A percentile compares a stretch with the other conserved stretches of the same genome.
Evolutionary conservation across 1,140 invertebrate genomes (phyloP).

Genomic region (Vanessa atalanta): DNA sequence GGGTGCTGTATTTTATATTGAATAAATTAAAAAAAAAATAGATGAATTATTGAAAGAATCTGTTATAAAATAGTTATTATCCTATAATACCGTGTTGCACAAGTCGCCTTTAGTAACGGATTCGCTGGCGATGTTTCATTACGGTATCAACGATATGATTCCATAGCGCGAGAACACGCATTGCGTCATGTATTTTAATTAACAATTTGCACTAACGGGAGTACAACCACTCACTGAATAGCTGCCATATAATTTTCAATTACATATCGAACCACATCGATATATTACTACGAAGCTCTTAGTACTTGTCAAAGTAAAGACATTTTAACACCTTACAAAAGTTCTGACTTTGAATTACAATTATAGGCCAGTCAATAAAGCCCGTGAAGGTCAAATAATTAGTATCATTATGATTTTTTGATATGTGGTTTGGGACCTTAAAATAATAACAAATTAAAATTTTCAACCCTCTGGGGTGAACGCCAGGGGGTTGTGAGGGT

Average conservation of each 20-base stretch:
- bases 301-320: background rate
- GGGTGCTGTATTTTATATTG: too few relatives aligned
- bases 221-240: slow-evolving; percentile 6
- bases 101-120: background rate
- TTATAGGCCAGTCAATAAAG: too few relatives aligned
- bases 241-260: slow-evolving; percentile 12
- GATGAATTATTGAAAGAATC: too few relatives aligned
- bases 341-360: too few relatives aligned
- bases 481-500: too few relatives aligned
- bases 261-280: slow-evolving; percentile 5
- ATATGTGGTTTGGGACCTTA: too few relatives aligned
- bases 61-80: too few relatives aligned
- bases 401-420: too few relatives aligned
- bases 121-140: slow-evolving; percentile 1
- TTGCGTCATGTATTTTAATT: slow-evolving; percentile 26
- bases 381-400: too few relatives aligned
- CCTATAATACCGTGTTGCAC: background rate
- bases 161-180: slow-evolving; percentile 14
- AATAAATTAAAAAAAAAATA: too few relatives aligned
- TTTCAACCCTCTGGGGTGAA: too few relatives aligned
- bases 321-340: background rate
- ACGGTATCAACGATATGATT: slow-evolving; percentile 7
- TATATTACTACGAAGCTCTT: background rate
- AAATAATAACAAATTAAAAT: too few relatives aligned
- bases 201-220: slow-evolving; percentile 23